Conservation (phyloP, 2,797 vertebrate species). For the Cirrhinus mrigala region DNA sequence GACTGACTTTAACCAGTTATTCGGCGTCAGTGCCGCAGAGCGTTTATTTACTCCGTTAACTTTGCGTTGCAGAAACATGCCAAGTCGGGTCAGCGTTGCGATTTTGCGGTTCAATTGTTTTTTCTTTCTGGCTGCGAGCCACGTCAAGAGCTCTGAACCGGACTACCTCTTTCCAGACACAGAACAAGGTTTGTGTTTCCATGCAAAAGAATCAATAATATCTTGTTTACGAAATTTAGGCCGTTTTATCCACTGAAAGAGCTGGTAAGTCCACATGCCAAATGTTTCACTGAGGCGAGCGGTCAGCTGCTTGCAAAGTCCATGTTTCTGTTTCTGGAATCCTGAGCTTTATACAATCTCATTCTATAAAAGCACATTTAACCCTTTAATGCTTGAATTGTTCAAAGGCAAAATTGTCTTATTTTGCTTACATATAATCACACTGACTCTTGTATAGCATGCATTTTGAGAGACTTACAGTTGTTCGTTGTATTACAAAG, state of each 20-base stretch:
- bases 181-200: slow-evolving; percentile 86
- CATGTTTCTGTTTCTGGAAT: not conserved
- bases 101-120: slow-evolving; percentile 79
- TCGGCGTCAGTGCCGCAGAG: slow-evolving; percentile 59
- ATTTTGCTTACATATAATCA: not conserved
- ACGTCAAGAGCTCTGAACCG: slow-evolving; percentile 70
- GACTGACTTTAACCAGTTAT: slow-evolving; percentile 65
- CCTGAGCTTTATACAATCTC: not conserved
- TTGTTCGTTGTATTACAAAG: not conserved
- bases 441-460: not conserved
- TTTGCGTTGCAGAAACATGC: slow-evolving; percentile 84
- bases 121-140: slow-evolving; percentile 76
- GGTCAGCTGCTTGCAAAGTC: not conserved
- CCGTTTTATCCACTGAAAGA: not conserved
- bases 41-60: slow-evolving; percentile 61
- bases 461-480: not conserved
- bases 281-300: not conserved
- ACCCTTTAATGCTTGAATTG: slow-evolving; percentile 20
- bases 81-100: slow-evolving; percentile 80
- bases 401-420: not conserved
- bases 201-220: not conserved
- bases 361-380: slow-evolving; percentile 9
- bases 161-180: slow-evolving; percentile 78
- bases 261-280: not conserved
- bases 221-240: not conserved